phyloP scores from a whole-genome alignment of 2,113 vertebrate species.

The Cynopterus brachyotis region DNA sequence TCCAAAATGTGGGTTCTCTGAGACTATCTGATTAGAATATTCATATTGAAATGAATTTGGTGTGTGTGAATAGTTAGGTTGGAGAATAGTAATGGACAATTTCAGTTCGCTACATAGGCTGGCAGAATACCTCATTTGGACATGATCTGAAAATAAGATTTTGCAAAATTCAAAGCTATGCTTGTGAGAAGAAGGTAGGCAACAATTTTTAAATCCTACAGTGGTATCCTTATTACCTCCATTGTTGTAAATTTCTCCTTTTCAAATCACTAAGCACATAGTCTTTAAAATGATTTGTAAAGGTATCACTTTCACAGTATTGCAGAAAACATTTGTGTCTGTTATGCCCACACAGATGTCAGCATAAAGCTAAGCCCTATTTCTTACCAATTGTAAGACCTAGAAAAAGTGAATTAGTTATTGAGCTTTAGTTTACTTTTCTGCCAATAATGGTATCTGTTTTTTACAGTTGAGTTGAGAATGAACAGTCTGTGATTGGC shows the following conservation, averaged over 20 bases:
- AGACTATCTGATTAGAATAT: not conserved
- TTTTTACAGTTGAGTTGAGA: not conserved
- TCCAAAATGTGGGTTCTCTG: not conserved
- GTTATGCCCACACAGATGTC: not conserved
- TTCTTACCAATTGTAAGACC: not conserved
- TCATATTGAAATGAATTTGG: not conserved
- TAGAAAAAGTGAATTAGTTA: not conserved
- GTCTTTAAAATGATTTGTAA: not conserved
- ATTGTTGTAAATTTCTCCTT: not conserved
- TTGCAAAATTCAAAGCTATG: not conserved
- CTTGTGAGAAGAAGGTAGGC: not conserved
- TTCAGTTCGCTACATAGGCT: not conserved
- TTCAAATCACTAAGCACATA: not conserved
- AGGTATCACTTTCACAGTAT: not conserved
- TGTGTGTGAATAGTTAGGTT: not conserved
- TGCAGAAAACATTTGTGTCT: not conserved
- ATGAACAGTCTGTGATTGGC: not conserved
- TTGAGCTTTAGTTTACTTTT: not conserved
- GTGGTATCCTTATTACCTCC: not conserved
- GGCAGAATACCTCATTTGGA: not conserved
- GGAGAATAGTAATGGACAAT: not conserved
- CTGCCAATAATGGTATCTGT: not conserved
- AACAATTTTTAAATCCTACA: not conserved
- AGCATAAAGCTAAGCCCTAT: not conserved
- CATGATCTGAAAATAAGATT: slow-evolving; percentile 8